phyloP scores from a whole-genome alignment of 2,888 invertebrate species.

The Hipparchia semele region DNA sequence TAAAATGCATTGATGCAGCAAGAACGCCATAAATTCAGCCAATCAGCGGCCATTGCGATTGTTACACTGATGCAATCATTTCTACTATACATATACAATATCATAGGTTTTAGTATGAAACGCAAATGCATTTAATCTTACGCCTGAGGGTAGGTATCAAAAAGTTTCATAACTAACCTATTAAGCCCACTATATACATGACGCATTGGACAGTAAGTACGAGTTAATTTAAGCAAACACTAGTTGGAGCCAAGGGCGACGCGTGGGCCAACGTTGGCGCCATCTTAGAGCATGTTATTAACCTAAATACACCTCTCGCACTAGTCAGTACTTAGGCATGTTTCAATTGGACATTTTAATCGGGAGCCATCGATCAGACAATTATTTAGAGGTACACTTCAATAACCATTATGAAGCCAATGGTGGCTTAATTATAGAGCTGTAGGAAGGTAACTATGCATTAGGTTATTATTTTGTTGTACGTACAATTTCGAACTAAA shows the following conservation, averaged over 20 bases:
- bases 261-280: slow-evolving; percentile 64
- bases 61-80: no score
- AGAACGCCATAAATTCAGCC: no score
- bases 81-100: no score
- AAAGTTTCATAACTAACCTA: slow-evolving; percentile 7
- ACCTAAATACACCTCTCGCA: slow-evolving; percentile 22
- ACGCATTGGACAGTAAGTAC: slow-evolving; percentile 19
- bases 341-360: slow-evolving; percentile 15
- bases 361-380: slow-evolving; percentile 20
- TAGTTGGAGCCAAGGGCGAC: slow-evolving; percentile 51
- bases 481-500: not conserved
- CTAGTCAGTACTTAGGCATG: slow-evolving; percentile 7
- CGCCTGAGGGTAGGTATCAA: slow-evolving; percentile 12
- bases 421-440: slow-evolving; percentile 3
- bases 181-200: slow-evolving; percentile 1
- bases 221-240: slow-evolving; percentile 26
- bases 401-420: slow-evolving; percentile 8
- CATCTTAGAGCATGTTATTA: slow-evolving; percentile 35
- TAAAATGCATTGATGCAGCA: no score
- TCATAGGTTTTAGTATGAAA: not conserved
- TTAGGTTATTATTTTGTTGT: not conserved
- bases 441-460: no score
- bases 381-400: slow-evolving; percentile 9
- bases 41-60: no score
- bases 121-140: not conserved